Base-by-base conservation (phyloP, 2,888 invertebrate species). In the Spatulosminthurus flaviceps region DNA sequence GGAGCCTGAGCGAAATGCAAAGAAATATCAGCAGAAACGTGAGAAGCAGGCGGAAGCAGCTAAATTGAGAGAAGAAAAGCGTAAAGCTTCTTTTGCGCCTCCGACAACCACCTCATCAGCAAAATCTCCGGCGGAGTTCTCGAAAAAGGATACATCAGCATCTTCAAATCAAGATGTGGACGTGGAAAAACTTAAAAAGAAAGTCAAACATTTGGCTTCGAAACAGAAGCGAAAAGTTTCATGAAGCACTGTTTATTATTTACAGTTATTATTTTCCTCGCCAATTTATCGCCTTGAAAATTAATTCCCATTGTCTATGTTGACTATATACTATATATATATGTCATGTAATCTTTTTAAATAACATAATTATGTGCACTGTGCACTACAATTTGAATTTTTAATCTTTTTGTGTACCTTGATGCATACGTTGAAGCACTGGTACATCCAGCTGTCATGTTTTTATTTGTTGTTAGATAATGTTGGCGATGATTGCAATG, bases 11-110 rank as follows among this genome's bases (percentile, higher is more conserved):
- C 93, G 92, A 87, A 91, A 90, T 83, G 91, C 91, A 0, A 93
- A 92, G 86, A 91, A 90, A 82, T 90, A 90, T 79, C 92, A 93
- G 87, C 93, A 94, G 86, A 92, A 92, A 82, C 92, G 93, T 83
- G 92, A 93, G 82, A 95, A 93, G 87, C 93, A 95, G 87, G 90
- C 91, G 22, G 92, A 92, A 86, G 92, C 92, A 1, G 91, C 92
- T 69, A 92, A 92, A 85, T 91, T 90, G 78, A 91, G 93, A 84
- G 92, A 94, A 82, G 94, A 94, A 86, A 92, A 91, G 84, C 90
- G 96, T 83, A 93, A 92, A 82, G 91, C 93, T 87, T 92, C 93
- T 80, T 97, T 94, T 87, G 89, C 95, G 83, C 94, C 96, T 72
- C 97, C 96, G 0, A 89, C 90, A 83, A 95, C 95, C 87, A 87